phyloP scores from a whole-genome alignment of 2,888 invertebrate genomes.

The Ochropleura leucogaster region DNA sequence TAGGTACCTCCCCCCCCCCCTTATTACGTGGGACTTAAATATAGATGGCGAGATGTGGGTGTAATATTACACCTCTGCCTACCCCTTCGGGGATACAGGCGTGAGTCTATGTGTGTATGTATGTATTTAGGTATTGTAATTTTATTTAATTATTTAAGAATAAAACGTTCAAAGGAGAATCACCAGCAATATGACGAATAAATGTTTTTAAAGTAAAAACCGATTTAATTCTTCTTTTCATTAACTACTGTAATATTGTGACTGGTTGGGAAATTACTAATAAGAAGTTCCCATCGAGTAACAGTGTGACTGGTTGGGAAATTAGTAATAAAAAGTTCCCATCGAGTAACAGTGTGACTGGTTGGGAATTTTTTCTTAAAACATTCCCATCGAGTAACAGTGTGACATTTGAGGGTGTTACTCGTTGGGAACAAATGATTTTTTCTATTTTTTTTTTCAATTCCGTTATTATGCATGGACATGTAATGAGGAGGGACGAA shows the following conservation, averaged over 20 bases:
- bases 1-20: conserved; percentile 19
- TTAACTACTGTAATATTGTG: conserved; percentile 20
- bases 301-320: conserved; percentile 23
- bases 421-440: conserved; percentile 17
- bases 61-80: conserved; percentile 26
- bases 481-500: too few relatives aligned
- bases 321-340: conserved; percentile 21
- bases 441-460: too few relatives aligned
- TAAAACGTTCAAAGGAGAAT: too few relatives aligned
- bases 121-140: too few relatives aligned
- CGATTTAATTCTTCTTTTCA: too few relatives aligned
- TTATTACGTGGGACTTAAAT: conserved; percentile 26
- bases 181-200: too few relatives aligned
- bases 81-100: too few relatives aligned
- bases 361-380: conserved; percentile 12
- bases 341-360: conserved; percentile 21
- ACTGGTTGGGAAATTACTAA: conserved; percentile 25
- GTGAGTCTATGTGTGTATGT: too few relatives aligned
- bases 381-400: conserved; percentile 12
- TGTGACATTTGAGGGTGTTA: too few relatives aligned
- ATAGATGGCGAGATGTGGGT: conserved; percentile 24
- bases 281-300: conserved; percentile 25
- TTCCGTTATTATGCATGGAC: too few relatives aligned
- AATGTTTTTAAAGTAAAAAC: too few relatives aligned
- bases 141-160: too few relatives aligned